These are phyloP conservation scores for Drosophila putrida DNA, from an alignment of 2,888 invertebrate species.

Conservation along the genomic window DNA sequence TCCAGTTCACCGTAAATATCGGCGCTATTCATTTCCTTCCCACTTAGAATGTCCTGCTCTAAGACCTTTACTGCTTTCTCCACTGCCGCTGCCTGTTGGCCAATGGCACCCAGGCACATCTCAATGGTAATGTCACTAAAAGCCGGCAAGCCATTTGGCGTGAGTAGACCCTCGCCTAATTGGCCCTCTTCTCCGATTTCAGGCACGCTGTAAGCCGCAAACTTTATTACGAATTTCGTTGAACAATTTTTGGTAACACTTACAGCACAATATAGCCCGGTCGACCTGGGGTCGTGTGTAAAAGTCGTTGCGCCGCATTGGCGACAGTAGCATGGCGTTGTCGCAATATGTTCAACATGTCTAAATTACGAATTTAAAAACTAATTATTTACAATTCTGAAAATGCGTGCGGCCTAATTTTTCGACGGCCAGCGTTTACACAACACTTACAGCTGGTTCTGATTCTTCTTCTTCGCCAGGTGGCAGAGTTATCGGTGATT, in stretches of 20 bases:
- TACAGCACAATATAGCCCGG: constrained; percentile 82
- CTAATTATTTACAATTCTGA: constrained; percentile 56
- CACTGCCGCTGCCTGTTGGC: constrained; percentile 92
- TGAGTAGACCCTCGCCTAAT: constrained; percentile 91
- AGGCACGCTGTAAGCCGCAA: constrained; percentile 87
- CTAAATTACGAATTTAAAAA: constrained; percentile 38
- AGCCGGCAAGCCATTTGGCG: constrained; percentile 90
- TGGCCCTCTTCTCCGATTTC: constrained; percentile 93
- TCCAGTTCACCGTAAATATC: constrained; percentile 92
- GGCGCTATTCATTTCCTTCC: constrained; percentile 85
- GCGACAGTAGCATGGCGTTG: constrained; percentile 53
- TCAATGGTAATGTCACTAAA: constrained; percentile 93
- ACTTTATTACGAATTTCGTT: background rate
- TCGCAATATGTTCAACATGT: constrained; percentile 75
- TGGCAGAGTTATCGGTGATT: constrained; percentile 6
- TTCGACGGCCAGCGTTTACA: constrained; percentile 64
- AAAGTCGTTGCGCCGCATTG: constrained; percentile 53
- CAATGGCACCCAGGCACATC: constrained; percentile 93
- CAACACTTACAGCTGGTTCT: constrained; percentile 64
- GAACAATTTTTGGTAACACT: constrained; percentile 45
- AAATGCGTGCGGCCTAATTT: constrained; percentile 51
- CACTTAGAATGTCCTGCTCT: constrained; percentile 87
- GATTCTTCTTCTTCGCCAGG: constrained; percentile 12
- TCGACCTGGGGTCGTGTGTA: constrained; percentile 64
- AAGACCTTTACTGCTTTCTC: constrained; percentile 91